These are phyloP conservation scores for Noctua janthe DNA, from an alignment of 2,888 invertebrate genomes.

Conservation along the genomic window DNA sequence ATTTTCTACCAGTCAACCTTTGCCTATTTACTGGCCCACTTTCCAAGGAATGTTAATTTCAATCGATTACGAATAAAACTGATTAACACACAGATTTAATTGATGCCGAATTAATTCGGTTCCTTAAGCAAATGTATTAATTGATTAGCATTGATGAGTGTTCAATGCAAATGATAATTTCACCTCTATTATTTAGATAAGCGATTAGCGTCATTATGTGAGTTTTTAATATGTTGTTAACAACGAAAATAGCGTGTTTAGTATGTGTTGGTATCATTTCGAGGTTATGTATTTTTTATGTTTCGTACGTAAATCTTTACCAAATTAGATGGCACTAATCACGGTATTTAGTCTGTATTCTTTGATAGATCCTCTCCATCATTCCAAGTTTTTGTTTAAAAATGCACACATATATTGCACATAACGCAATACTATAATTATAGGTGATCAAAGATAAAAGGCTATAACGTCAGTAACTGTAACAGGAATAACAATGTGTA, in stretches of 20 bases:
- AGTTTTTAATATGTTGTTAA: constrained; percentile 26
- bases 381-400: not conserved
- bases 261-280: not conserved
- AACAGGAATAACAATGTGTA: constrained; percentile 15
- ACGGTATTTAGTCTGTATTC: not conserved
- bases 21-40: no score
- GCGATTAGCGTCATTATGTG: constrained; percentile 17
- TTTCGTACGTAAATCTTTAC: not conserved
- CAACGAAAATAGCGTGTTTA: constrained; percentile 9
- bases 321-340: not conserved
- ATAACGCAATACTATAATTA: not conserved
- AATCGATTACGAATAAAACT: constrained; percentile 24
- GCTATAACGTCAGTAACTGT: not conserved
- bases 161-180: constrained; percentile 62
- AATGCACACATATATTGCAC: not conserved
- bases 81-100: constrained; percentile 42
- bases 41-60: constrained; percentile 41
- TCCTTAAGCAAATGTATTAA: constrained; percentile 38
- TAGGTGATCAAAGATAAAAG: not conserved
- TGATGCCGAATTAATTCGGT: constrained; percentile 42
- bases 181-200: constrained; percentile 43
- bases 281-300: not conserved
- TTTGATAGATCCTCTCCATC: not conserved
- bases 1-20: no score
- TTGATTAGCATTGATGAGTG: constrained; percentile 37